Evolutionary conservation across 2,888 invertebrate genomes (phyloP).

Genomic region (Lamproptera curius): DNA sequence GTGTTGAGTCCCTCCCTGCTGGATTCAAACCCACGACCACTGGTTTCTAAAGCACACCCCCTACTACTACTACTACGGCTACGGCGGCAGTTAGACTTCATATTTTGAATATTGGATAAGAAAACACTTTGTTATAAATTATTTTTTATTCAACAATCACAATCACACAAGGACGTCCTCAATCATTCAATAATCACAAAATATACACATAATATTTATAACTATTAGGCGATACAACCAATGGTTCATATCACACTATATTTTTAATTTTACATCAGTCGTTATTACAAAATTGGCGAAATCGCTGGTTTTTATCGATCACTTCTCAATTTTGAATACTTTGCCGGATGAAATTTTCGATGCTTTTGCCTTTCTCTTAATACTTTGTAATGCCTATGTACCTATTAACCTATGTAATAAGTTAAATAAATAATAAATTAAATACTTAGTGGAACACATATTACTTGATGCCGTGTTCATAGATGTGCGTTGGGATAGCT

Average conservation of each 20-base stretch:
- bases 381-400: slow-evolving; percentile 50
- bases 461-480: slow-evolving; percentile 37
- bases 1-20: no score
- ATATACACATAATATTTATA: slow-evolving; percentile 55
- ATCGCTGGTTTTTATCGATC: slow-evolving; percentile 47
- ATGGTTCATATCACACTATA: slow-evolving; percentile 68
- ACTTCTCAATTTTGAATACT: slow-evolving; percentile 34
- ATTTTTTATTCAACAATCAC: slow-evolving; percentile 68
- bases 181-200: slow-evolving; percentile 62
- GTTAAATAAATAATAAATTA: slow-evolving; percentile 73
- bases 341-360: slow-evolving; percentile 31
- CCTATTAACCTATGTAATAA: slow-evolving; percentile 69
- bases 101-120: no score
- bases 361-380: slow-evolving; percentile 28
- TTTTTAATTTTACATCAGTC: slow-evolving; percentile 73
- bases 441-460: slow-evolving; percentile 61
- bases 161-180: slow-evolving; percentile 77
- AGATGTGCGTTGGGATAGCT: slow-evolving; percentile 47
- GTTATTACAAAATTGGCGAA: slow-evolving; percentile 66
- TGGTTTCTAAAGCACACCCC: no score
- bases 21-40: no score
- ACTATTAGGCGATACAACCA: slow-evolving; percentile 67
- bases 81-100: no score
- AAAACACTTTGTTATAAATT: slow-evolving; percentile 24
- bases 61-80: no score